phyloP scores from a whole-genome alignment of 2,888 invertebrate species.

The Amiota communis region DNA sequence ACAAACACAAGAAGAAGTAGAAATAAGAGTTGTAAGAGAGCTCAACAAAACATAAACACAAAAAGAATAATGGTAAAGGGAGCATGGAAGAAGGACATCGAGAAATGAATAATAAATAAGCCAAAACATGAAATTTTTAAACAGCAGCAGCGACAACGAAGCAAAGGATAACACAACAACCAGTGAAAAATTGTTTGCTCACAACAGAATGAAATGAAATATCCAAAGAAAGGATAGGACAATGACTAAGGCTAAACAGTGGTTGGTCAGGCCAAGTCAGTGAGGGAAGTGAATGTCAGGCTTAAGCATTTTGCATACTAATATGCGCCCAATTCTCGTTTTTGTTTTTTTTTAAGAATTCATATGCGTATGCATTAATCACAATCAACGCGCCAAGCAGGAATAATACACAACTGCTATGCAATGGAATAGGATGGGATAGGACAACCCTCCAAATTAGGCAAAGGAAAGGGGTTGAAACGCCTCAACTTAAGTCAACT shows the following conservation, averaged over 20 bases:
- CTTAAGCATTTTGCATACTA: constrained; percentile 28
- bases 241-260: constrained; percentile 11
- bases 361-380: constrained; percentile 19
- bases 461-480: background rate
- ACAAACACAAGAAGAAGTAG: constrained; percentile 33
- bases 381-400: background rate
- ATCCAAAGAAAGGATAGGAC: constrained; percentile 6
- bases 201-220: background rate
- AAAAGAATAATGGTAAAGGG: constrained; percentile 13
- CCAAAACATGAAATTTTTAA: constrained; percentile 26
- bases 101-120: constrained; percentile 57
- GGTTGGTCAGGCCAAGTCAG: background rate
- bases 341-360: constrained; percentile 9
- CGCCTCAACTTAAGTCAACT: background rate
- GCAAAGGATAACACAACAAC: constrained; percentile 3
- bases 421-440: background rate
- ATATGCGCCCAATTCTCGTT: background rate
- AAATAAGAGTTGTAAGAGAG: constrained; percentile 10
- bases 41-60: constrained; percentile 2
- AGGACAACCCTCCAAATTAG: constrained; percentile 5
- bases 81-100: constrained; percentile 32
- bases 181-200: constrained; percentile 19
- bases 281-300: constrained; percentile 12
- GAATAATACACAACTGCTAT: background rate
- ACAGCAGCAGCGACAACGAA: constrained; percentile 5